Evolutionary conservation across 1,140 invertebrate species (phyloP).

Genomic region (Lepidurus arcticus): DNA sequence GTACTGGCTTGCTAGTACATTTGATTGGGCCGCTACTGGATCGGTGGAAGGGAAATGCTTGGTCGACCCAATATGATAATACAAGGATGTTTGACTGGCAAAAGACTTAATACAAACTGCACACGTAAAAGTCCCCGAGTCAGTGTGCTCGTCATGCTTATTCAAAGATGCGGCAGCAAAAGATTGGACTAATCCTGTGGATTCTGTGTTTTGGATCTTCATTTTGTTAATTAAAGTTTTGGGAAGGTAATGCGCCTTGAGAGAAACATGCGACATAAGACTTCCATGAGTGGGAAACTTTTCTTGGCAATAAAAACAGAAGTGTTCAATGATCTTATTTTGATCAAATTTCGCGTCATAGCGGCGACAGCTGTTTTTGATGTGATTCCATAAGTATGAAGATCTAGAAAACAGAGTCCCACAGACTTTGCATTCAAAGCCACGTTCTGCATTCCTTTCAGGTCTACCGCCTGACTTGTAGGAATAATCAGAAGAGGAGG

Average conservation of each 20-base stretch:
- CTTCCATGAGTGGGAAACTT: not conserved
- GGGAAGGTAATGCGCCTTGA: not conserved
- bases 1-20: too few species aligned
- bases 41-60: not conserved
- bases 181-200: not conserved
- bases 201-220: too few species aligned
- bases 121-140: not conserved
- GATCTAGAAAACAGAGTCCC: not conserved
- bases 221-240: not conserved
- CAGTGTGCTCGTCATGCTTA: not conserved
- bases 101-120: not conserved
- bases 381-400: not conserved
- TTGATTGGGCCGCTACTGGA: not conserved
- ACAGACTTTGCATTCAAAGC: not conserved
- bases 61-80: not conserved
- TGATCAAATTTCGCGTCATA: not conserved
- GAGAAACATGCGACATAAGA: not conserved
- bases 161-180: not conserved
- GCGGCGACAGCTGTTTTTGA: not conserved
- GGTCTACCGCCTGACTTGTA: not conserved
- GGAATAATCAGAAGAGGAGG: not conserved
- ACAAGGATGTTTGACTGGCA: not conserved
- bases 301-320: not conserved
- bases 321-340: not conserved
- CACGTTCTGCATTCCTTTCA: not conserved